A percentile compares a stretch with the other conserved stretches of the same genome.
These are phyloP conservation scores for Chrysocyon brachyurus DNA, from an alignment of 2,797 vertebrate species.

Conservation along the genomic window DNA sequence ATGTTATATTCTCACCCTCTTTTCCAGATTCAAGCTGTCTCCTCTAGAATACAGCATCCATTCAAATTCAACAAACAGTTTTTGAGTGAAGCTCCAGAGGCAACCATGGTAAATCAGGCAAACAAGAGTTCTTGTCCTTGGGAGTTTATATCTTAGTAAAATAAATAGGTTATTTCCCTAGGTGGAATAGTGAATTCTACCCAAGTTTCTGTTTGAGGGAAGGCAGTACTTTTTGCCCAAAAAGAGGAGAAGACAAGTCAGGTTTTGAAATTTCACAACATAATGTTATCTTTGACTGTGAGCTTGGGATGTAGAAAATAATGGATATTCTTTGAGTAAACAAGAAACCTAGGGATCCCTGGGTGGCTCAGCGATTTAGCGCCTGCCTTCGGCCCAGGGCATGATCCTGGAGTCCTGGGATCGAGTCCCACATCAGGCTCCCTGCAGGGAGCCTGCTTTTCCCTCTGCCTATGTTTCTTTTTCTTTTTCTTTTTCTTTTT, in stretches of 20 bases:
- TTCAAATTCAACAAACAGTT: neutral
- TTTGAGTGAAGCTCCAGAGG: neutral
- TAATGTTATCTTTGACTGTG: neutral
- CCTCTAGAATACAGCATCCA: neutral
- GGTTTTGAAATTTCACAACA: neutral
- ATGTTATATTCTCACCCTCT: neutral
- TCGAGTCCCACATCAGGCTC: too few species aligned
- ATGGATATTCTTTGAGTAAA: neutral
- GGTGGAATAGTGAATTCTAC: neutral
- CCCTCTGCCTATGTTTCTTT: too few species aligned
- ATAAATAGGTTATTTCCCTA: neutral
- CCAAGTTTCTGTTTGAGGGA: slow-evolving; percentile 12
- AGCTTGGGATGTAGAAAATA: slow-evolving; percentile 19
- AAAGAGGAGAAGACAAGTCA: neutral
- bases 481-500: too few species aligned
- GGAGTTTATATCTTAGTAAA: neutral
- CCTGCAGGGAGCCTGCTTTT: too few species aligned
- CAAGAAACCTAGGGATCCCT: neutral
- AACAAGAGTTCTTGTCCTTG: neutral
- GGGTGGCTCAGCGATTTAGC: too few species aligned
- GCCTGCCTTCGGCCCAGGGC: too few species aligned
- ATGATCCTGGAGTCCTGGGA: too few species aligned
- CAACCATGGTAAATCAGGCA: neutral
- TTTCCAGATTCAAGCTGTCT: neutral
- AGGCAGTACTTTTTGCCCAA: neutral